These are phyloP conservation scores for Endomychus coccineus DNA, from an alignment of 2,888 invertebrate genomes.

Conservation along the genomic window DNA sequence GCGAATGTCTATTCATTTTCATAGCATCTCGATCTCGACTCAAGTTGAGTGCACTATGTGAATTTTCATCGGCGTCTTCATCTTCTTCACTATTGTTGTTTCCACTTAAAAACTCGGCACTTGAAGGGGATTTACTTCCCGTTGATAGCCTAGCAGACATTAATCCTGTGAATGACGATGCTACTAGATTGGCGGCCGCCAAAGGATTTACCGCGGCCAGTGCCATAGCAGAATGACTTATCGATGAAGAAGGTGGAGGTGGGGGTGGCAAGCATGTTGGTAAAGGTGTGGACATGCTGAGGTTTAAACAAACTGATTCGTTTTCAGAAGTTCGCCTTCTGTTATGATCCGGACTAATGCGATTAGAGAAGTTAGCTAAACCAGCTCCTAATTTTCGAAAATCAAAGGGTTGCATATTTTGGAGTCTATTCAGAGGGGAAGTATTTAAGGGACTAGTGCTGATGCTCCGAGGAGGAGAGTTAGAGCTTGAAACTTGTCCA, in stretches of 20 bases:
- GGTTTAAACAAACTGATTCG: slow-evolving; percentile 51
- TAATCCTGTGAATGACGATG: slow-evolving; percentile 54
- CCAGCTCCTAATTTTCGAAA: slow-evolving; percentile 71
- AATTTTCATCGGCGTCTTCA: slow-evolving; percentile 54
- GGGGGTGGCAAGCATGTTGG: slow-evolving; percentile 54
- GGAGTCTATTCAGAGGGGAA: slow-evolving; percentile 78
- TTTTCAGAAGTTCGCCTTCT: slow-evolving; percentile 50
- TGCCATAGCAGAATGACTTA: slow-evolving; percentile 57
- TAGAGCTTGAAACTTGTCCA: slow-evolving; percentile 53
- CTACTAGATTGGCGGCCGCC: slow-evolving; percentile 53
- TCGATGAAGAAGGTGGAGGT: slow-evolving; percentile 55
- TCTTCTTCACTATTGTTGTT: slow-evolving; percentile 48
- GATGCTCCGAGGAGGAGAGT: slow-evolving; percentile 51
- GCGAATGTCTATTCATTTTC: slow-evolving; percentile 44
- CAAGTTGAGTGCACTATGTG: slow-evolving; percentile 57
- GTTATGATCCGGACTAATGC: slow-evolving; percentile 37
- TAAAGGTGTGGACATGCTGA: slow-evolving; percentile 52
- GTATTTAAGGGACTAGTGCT: slow-evolving; percentile 54
- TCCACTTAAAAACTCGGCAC: slow-evolving; percentile 39
- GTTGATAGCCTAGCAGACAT: slow-evolving; percentile 49
- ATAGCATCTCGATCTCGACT: slow-evolving; percentile 49
- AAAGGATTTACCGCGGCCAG: slow-evolving; percentile 51
- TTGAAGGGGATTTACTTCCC: slow-evolving; percentile 47
- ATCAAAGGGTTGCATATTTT: slow-evolving; percentile 94
- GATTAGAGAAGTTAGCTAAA: slow-evolving; percentile 48